Base-by-base conservation (phyloP, 2,797 vertebrate species). In the Sebastiscus tertius region DNA sequence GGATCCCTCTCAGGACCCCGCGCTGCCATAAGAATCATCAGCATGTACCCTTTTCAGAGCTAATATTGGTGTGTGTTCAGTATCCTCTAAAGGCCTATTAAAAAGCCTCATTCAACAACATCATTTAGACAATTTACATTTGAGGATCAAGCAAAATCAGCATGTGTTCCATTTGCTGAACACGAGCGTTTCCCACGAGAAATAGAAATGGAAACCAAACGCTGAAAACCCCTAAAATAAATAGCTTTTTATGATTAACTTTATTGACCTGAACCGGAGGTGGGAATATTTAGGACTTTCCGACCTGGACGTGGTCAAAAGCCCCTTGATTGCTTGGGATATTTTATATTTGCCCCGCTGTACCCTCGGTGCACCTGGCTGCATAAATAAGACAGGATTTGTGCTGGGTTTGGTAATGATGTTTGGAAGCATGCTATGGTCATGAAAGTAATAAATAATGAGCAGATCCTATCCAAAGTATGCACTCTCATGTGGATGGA, bases 231-330 rank as follows among this genome's bases (percentile, higher is more conserved):
- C 33, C 34, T 86, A 75, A 92, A 91, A 81, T 80, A 88, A 93
- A 93, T 86, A 90, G 54, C 60, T 60, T 86, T 92, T 93, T 79
- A 86, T 92, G 83, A 92, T 86, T 81, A 89, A 87, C 84, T 93
- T 92, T 91, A 93, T 88, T 92, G 90, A 92, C 87, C 79, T 89
- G 71, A 83, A 87, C 86, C 70, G 74, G 89, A 94, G 82, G 88
- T 93, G 91, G 92, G 86, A 94, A 87, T 91, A 91, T 90, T 87
- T 79, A 84, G 72, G 75, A 87, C 80, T 91, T 92, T 89, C 82
- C 81, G 22, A 88, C 87, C 83, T 92, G 91, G 88, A 90, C 84
- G 71, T 87, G 54, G 34, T 92, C 83, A 88, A 88, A 93, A 76
- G 75, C 14, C 69, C 9, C 68, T 72, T 83, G 56, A 83, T 86